A percentile compares a stretch with the other conserved stretches of the same genome.
Evolutionary conservation across 2,888 invertebrate species (phyloP).

Genomic region (Dendrolimus houi): DNA sequence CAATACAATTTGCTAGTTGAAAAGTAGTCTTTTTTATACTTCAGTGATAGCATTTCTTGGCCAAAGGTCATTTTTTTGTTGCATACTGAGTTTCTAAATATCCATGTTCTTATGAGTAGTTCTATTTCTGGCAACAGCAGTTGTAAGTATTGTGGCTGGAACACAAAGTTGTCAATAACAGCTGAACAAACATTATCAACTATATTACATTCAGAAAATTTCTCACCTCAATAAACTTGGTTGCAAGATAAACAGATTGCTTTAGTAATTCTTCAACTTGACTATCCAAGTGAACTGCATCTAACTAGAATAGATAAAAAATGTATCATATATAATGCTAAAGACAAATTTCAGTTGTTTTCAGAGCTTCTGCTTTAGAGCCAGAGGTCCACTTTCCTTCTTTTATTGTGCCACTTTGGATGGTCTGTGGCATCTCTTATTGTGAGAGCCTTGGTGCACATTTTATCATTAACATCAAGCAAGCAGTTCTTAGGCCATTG

Average conservation of each 20-base stretch:
- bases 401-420: too few relatives aligned
- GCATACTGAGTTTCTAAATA: slow-evolving; percentile 83
- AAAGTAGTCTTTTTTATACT: slow-evolving; percentile 80
- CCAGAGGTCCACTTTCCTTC: too few relatives aligned
- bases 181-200: neutral
- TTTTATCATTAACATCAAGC: too few relatives aligned
- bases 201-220: neutral
- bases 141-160: slow-evolving; percentile 78
- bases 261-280: slow-evolving; percentile 85
- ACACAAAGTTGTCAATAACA: slow-evolving; percentile 12
- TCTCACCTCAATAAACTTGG: slow-evolving; percentile 80
- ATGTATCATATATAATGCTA: neutral
- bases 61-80: slow-evolving; percentile 85
- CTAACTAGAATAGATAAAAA: slow-evolving; percentile 68
- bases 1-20: slow-evolving; percentile 75
- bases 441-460: too few relatives aligned
- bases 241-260: slow-evolving; percentile 78
- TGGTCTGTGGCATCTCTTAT: too few relatives aligned
- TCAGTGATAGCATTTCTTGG: slow-evolving; percentile 86
- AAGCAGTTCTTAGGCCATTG: too few relatives aligned
- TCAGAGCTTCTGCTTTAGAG: too few relatives aligned
- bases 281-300: slow-evolving; percentile 86
- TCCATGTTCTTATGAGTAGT: slow-evolving; percentile 78
- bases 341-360: neutral
- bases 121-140: slow-evolving; percentile 83